Evolutionary conservation across 2,113 vertebrate species (phyloP), one percentile per base, ranked within the genome.

Genomic region (Columba janthina): DNA sequence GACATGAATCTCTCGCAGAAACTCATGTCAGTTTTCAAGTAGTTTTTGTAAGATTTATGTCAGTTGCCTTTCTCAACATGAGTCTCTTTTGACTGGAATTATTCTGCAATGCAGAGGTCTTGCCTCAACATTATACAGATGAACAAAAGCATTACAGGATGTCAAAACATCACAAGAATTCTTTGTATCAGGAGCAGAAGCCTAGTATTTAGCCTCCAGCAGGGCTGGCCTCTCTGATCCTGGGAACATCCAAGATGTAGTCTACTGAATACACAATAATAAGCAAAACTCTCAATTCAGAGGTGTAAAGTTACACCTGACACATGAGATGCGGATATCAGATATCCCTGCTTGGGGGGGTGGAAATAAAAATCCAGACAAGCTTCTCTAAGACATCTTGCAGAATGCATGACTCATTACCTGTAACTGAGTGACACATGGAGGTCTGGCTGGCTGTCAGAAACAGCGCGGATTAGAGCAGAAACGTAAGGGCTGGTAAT

Each of bases 131-230:
- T 90, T 94, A 93, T 74, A 95, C 22, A 88, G 85, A 95, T 54
- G 93, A 96, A 96, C 85, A 94, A 95, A 95, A 89, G 86, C 65
- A 89, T 81, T 93, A 93, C 61, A 96, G 67, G 65, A 94, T 94
- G 92, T 92, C 90, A 96, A 95, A 94, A 92, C 40, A 96, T 90
- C 92, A 90, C 72, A 93, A 29, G 88, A 90, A 90, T 85, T 91
- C 65, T 89, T 44, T 71, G 5, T 58, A 92, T 64, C 72, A 89
- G 64, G 66, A 95, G 70, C 54, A 92, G 74, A 94, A 91, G 66
- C 77, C 73, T 96, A 84, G 48, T 54, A 89, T 92, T 96, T 96
- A 96, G 95, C 95, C 89, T 93, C 89, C 93, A 95, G 91, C 93
- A 89, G 69, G 44, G 91, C 73, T 90, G 34, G 69, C 84, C 91